Conservation (phyloP, 2,797 vertebrate species). For the Enteromius fasciolatus region DNA sequence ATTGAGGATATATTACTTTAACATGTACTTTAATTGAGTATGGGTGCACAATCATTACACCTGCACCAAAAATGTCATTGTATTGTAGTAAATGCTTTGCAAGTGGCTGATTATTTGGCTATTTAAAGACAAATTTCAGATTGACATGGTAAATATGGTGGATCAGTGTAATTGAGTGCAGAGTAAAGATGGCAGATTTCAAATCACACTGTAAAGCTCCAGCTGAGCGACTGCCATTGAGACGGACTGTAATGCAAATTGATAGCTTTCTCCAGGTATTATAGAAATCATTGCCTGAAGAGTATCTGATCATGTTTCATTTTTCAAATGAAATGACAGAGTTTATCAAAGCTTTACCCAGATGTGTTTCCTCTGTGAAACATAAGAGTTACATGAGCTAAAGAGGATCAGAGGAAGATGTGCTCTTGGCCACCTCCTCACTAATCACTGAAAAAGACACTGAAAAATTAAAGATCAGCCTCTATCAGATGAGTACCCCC, state of each 20-base stretch:
- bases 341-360: not conserved
- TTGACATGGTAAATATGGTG: not conserved
- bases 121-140: not conserved
- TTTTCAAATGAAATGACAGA: not conserved
- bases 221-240: not conserved
- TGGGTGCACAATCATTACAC: not conserved
- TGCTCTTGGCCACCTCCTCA: constrained; percentile 3
- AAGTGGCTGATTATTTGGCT: not conserved
- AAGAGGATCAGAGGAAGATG: not conserved
- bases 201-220: not conserved
- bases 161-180: not conserved
- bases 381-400: not conserved
- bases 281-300: not conserved
- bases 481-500: not conserved
- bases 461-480: not conserved
- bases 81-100: not conserved
- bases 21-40: not conserved
- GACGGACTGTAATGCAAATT: not conserved
- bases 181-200: not conserved
- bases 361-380: not conserved
- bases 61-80: not conserved
- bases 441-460: constrained; percentile 11
- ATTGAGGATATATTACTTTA: not conserved
- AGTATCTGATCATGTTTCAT: not conserved
- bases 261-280: constrained; percentile 6